Evolutionary conservation across 1,140 invertebrate genomes (phyloP), one percentile per base, ranked within the genome.

Genomic region (Cotesia chilonis): DNA sequence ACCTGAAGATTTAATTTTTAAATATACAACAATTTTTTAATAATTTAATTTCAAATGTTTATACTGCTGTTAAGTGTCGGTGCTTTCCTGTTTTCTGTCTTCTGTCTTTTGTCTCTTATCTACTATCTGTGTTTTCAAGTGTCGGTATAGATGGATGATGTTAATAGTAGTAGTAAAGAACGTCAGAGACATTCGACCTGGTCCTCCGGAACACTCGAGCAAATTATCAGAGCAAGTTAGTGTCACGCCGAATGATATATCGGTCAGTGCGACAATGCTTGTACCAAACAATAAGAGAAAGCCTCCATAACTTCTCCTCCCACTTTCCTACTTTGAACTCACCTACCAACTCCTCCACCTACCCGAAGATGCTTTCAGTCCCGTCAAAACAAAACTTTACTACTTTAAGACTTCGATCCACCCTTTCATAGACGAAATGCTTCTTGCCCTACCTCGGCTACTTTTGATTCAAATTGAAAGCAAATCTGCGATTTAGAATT

Each of bases 191-290:
- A 60, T 70, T 70, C 64, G 71, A 74, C 69, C 71, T 72, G 75
- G 74, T 28, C 75, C 73, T 72, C 74, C 75, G 76, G 74, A 77
- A 77, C 76, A 75, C 78, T 81, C 76, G 76, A 76, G 75, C 77
- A 78, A 72, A 83, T 82, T 82, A 83, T 83, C 79, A 79, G 77
- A 75, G 75, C 71, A 81, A 82, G 78, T 82, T 83, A 76, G 78
- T 81, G 73, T 78, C 75, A 75, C 67, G 70, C 72, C 41, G 10
- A 73, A 76, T 78, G 80, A 82, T 82, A 77, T 80, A 82, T 82
- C 78, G 77, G 77, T 75, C 75, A 76, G 78, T 76, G 79, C 77
- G 75, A 82, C 79, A 80, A 81, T 81, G 57, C 76, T 77, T 74
- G 73, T 75, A 77, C 77, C 37, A 17, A 12, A 65, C 63, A 74